phyloP scores from a whole-genome alignment of 1,140 invertebrate genomes.

The Charaxes varanes region DNA sequence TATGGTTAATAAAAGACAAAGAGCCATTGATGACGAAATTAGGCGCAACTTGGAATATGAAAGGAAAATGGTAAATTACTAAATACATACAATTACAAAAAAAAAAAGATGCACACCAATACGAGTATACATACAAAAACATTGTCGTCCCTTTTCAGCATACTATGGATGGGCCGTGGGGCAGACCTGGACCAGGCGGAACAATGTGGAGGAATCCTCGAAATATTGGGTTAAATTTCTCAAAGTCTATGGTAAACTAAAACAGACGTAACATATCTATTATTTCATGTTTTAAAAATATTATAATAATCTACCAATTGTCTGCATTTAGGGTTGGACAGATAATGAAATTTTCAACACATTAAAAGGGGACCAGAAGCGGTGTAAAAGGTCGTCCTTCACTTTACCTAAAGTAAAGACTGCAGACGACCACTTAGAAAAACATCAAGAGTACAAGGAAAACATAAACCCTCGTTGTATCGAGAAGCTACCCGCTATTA shows the following conservation, averaged over 20 bases:
- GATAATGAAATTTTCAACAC: conserved; percentile 59
- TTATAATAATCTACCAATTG: background rate
- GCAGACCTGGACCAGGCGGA: conserved; percentile 78
- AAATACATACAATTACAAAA: conserved; percentile 9
- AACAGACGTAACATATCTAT: background rate
- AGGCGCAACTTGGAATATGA: conserved; percentile 56
- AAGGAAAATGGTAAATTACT: conserved; percentile 55
- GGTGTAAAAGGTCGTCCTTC: conserved; percentile 53
- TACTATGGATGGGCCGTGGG: conserved; percentile 74
- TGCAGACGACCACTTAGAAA: conserved; percentile 43
- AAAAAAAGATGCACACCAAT: no score
- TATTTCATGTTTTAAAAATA: background rate
- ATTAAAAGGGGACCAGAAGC: conserved; percentile 43
- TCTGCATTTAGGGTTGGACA: conserved; percentile 56
- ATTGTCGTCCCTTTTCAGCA: conserved; percentile 41
- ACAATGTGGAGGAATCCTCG: conserved; percentile 78
- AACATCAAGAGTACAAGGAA: conserved; percentile 31
- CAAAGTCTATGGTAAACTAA: conserved; percentile 77
- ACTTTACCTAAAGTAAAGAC: conserved; percentile 67
- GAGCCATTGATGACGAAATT: conserved; percentile 45
- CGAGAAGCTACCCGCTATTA: conserved; percentile 53
- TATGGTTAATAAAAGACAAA: conserved; percentile 55
- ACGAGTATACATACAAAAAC: conserved; percentile 2
- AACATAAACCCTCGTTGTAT: conserved; percentile 32
- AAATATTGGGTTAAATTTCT: conserved; percentile 78